These are phyloP conservation scores for Entomyzon cyanotis DNA, from an alignment of 2,113 vertebrate species.

Conservation along the genomic window DNA sequence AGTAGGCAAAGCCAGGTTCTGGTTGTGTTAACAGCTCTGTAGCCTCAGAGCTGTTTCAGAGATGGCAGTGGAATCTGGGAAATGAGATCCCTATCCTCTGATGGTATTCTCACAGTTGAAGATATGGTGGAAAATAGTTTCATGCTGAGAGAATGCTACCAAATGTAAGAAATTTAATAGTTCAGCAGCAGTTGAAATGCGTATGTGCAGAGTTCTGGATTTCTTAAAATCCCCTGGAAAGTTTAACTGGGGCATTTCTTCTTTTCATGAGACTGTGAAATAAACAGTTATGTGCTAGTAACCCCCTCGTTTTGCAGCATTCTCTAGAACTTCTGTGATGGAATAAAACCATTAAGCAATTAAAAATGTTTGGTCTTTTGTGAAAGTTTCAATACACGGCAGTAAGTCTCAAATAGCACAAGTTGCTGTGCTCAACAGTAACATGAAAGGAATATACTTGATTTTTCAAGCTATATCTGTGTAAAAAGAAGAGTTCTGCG, in stretches of 20 bases:
- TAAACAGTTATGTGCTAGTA: not conserved
- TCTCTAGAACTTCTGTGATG: not conserved
- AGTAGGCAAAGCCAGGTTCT: not conserved
- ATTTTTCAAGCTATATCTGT: not conserved
- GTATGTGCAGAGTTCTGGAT: not conserved
- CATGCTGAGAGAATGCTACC: not conserved
- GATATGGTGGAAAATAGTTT: not conserved
- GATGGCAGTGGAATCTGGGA: not conserved
- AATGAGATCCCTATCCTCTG: not conserved
- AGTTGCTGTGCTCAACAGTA: not conserved
- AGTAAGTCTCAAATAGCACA: not conserved
- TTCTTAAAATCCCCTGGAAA: not conserved
- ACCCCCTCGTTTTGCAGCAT: not conserved
- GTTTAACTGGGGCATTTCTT: not conserved
- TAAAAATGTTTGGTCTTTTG: not conserved
- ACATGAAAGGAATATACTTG: not conserved
- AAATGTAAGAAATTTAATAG: not conserved
- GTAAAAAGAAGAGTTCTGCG: not conserved
- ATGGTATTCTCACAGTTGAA: not conserved
- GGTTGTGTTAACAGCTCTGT: not conserved
- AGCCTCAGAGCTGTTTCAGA: not conserved
- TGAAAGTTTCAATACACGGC: not conserved
- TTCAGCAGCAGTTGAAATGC: not conserved
- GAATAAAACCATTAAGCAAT: not conserved
- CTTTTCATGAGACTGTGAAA: not conserved